phyloP scores from a whole-genome alignment of 2,888 invertebrate species.

The Spisula subtruncata region DNA sequence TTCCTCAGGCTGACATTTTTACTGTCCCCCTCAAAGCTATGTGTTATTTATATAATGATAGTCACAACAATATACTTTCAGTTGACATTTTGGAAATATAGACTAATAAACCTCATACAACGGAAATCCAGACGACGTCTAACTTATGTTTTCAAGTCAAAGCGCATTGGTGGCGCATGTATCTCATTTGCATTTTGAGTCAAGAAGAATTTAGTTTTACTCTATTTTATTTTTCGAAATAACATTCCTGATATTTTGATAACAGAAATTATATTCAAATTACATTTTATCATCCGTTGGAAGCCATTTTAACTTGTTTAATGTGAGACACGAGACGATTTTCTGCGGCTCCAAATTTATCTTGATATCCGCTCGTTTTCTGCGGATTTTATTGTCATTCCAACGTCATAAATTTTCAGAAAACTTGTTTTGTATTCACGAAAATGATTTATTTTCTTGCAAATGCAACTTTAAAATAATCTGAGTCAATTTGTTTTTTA shows the following conservation, averaged over 20 bases:
- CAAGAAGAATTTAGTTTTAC: not conserved
- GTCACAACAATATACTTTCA: too few relatives aligned
- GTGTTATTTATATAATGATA: too few relatives aligned
- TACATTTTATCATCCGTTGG: constrained; percentile 5
- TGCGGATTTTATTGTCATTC: constrained; percentile 23
- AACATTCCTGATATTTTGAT: not conserved
- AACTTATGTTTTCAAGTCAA: too few relatives aligned
- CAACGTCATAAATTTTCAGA: constrained; percentile 18
- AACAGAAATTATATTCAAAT: not conserved
- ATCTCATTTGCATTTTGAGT: not conserved
- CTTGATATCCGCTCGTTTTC: constrained; percentile 17
- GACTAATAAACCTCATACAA: too few relatives aligned
- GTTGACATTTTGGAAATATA: too few relatives aligned
- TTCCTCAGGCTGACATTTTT: too few relatives aligned
- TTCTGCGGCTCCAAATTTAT: constrained; percentile 32
- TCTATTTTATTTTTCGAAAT: not conserved
- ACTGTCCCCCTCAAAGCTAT: too few relatives aligned
- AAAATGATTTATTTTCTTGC: constrained; percentile 26
- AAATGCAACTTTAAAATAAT: constrained; percentile 23
- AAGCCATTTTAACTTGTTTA: constrained; percentile 23
- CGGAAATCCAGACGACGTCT: too few relatives aligned
- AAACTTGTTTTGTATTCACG: not conserved
- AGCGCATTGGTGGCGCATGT: too few relatives aligned
- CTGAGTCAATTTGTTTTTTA: not conserved
- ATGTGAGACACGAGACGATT: constrained; percentile 31